Conservation (phyloP, 1,140 invertebrate species). For the Macrosteles quadrilineatus region DNA sequence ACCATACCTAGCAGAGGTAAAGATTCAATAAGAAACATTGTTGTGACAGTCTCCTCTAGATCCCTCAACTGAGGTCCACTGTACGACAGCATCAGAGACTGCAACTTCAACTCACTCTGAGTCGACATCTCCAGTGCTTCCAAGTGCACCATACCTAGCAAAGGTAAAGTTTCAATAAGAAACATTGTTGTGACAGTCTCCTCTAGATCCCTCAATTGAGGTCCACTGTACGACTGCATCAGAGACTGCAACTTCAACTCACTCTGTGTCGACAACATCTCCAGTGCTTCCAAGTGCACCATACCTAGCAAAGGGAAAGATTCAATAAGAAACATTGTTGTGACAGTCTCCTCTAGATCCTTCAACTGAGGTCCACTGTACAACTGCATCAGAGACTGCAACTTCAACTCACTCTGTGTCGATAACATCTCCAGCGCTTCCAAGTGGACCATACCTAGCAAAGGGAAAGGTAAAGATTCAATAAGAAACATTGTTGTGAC, state of each 20-base stretch:
- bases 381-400: conserved; percentile 62
- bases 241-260: conserved; percentile 70
- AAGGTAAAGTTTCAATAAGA: no score
- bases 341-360: no score
- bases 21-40: no score
- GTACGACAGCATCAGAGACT: conserved; percentile 59
- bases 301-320: no score
- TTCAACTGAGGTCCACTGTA: conserved; percentile 39
- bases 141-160: conserved; percentile 75
- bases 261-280: conserved; percentile 86
- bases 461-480: no score
- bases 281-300: conserved; percentile 85
- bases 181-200: no score
- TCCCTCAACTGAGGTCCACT: neutral
- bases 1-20: no score
- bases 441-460: conserved; percentile 81
- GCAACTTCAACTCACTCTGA: conserved; percentile 74
- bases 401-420: conserved; percentile 74
- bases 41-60: no score
- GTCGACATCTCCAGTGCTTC: conserved; percentile 90
- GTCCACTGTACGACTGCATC: conserved; percentile 51
- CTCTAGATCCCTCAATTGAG: neutral
- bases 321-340: no score
- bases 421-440: conserved; percentile 89
- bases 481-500: no score